These are phyloP conservation scores for Eulemur macaco DNA, from an alignment of 2,113 vertebrate species.

Conservation along the genomic window DNA sequence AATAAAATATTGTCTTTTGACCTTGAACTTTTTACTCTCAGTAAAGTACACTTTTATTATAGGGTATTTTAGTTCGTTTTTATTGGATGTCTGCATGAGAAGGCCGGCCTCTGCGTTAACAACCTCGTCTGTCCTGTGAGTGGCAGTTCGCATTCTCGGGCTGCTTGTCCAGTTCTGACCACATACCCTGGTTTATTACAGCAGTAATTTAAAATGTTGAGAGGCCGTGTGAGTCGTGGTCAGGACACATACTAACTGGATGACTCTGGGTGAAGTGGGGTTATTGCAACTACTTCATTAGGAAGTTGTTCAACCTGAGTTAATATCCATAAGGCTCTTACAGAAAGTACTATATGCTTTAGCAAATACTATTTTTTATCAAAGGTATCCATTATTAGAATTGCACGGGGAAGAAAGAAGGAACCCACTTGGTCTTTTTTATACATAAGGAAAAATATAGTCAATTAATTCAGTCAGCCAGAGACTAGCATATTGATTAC, in stretches of 20 bases:
- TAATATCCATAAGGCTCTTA: background rate
- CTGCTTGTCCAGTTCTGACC: background rate
- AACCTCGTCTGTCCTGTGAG: background rate
- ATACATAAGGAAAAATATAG: background rate
- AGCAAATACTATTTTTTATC: background rate
- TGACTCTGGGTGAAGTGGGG: background rate
- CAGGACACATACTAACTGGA: background rate
- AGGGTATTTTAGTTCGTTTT: slow-evolving; percentile 8
- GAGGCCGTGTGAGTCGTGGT: background rate
- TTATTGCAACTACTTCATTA: background rate
- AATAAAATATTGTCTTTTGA: slow-evolving; percentile 10
- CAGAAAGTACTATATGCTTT: background rate
- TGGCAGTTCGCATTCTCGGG: background rate
- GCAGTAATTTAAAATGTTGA: background rate
- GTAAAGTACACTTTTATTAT: background rate
- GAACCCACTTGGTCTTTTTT: background rate
- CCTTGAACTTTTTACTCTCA: slow-evolving; percentile 25
- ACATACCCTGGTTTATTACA: background rate
- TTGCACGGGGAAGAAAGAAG: background rate
- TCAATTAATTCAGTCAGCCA: background rate
- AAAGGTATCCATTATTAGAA: background rate
- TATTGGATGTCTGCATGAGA: slow-evolving; percentile 41
- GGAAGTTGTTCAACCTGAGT: background rate
- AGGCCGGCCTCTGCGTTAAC: background rate
- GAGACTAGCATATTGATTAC: background rate